Base-by-base conservation (phyloP, 2,888 invertebrate species). In the Timema cristinae region DNA sequence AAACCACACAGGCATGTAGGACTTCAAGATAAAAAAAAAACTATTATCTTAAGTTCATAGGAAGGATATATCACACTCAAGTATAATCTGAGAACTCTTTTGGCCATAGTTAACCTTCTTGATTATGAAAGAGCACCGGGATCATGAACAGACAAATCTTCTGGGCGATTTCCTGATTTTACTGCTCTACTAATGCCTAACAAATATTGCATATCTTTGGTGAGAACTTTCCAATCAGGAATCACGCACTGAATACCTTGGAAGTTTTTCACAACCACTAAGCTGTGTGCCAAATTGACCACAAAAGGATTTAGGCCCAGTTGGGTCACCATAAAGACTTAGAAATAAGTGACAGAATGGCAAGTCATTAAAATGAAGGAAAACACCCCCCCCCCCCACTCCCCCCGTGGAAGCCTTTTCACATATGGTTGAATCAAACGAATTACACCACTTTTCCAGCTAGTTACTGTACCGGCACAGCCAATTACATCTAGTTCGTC, bases 321-420 rank as follows among this genome's bases (percentile, higher is more conserved):
- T 72, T 50, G 72, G 70, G 66, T 61, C 50, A 51, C 75, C 70
- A 72, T 75, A 72, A 32, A 75, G 50, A 71, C 68, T 32, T 32
- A 2, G 32, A 32, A 32, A 32, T 32, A 32, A 32, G 32, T 32
- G 32, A 1, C 32, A 4, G 52, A 75, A 75, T 10, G 71, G 68
- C n/a, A 72, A 50, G 66, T 75, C 72, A 68, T 75, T 75, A 9
- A 71, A 72, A 47, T 75, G 74, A 50, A 71, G 59, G n/a, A n/a
- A n/a, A n/a, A n/a, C n/a, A n/a, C n/a, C n/a, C n/a, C n/a, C n/a
- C n/a, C n/a, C n/a, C n/a, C n/a, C n/a, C n/a, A n/a, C n/a, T n/a
- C n/a, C n/a, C n/a, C n/a, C n/a, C n/a, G n/a, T n/a, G n/a, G n/a
- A n/a, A n/a, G n/a, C n/a, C n/a, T n/a, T n/a, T n/a, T n/a, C n/a